Evolutionary conservation across 2,113 vertebrate species (phyloP), one percentile per base, ranked within the genome.

Genomic region (Eubucco bourcierii): DNA sequence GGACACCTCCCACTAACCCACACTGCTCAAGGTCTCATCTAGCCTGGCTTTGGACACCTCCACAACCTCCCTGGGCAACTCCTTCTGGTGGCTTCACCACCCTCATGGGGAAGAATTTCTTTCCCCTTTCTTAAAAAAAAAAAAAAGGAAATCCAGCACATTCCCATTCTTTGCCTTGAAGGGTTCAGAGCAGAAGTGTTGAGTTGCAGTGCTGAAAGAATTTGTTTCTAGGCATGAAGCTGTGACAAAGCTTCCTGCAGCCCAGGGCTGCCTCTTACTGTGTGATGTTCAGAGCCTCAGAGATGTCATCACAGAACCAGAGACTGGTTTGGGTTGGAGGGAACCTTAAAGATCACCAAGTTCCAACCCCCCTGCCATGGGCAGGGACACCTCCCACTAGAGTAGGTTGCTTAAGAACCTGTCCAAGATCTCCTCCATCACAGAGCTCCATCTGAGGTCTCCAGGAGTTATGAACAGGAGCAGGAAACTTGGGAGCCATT

Each of bases 251-350:
- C 21, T 24, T 71, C 70, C 19, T 60, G 70, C 46, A 28, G 9
- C 15, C 56, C 19, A 1, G 1, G 46, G 28, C 2, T 58, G 31
- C 5, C 29, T 53, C 28, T 25, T 2, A 0, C 55, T 29, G 9
- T 66, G 63, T 20, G 7, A 24, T 25, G 29, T 37, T 13, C 46
- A 5, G 31, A 82, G 66, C 46, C 2, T 3, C 0, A 1, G 82
- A 19, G 41, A 17, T 9, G 9, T 37, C 50, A 12, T 52, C 50
- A 52, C 23, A 52, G 50, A 25, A 52, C 23, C 50, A 0, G 2
- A 76, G 19, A 28, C 65, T 12, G 19, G 0, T 56, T 56, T 56
- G 15, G 15, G 55, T 17, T 17, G 28, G 55, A 55, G 25, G 27
- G 53, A 15, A 29, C 15, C 28, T 56, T 17, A 29, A 29, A 56